These are phyloP conservation scores for Hemitrygon akajei DNA, from an alignment of 2,797 vertebrate species.

Conservation along the genomic window DNA sequence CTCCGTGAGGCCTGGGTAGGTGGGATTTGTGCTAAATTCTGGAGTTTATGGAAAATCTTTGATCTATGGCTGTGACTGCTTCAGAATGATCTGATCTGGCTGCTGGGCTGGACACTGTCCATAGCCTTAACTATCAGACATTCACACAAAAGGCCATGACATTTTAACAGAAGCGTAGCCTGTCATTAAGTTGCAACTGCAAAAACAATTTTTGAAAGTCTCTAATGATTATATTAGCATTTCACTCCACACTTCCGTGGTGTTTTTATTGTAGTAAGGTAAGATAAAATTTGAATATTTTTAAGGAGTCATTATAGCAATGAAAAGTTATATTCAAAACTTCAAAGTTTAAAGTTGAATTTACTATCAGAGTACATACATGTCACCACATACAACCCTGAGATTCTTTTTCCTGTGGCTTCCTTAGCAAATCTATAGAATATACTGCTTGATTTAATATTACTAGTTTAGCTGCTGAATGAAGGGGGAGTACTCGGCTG, in stretches of 20 bases:
- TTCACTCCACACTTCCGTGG: not conserved
- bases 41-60: slow-evolving; percentile 73
- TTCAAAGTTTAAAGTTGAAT: too few relatives aligned
- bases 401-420: too few relatives aligned
- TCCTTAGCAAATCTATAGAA: not conserved
- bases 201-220: slow-evolving; percentile 49
- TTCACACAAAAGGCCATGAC: slow-evolving; percentile 59
- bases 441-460: not conserved
- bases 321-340: not conserved
- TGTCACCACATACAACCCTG: too few relatives aligned
- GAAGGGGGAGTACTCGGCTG: not conserved
- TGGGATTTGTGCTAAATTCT: slow-evolving; percentile 58
- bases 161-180: slow-evolving; percentile 66
- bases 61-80: slow-evolving; percentile 78
- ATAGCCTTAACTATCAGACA: slow-evolving; percentile 70
- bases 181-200: slow-evolving; percentile 60
- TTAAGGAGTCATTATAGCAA: not conserved
- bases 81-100: slow-evolving; percentile 84
- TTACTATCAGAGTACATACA: too few relatives aligned
- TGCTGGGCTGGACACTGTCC: slow-evolving; percentile 74
- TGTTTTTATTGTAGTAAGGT: not conserved
- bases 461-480: not conserved
- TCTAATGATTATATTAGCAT: slow-evolving; percentile 43
- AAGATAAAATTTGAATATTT: not conserved
- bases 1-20: slow-evolving; percentile 51